Evolutionary conservation across 2,797 vertebrate genomes (phyloP), one percentile per base, ranked within the genome.

Genomic region (Bryconaethiops microstoma): DNA sequence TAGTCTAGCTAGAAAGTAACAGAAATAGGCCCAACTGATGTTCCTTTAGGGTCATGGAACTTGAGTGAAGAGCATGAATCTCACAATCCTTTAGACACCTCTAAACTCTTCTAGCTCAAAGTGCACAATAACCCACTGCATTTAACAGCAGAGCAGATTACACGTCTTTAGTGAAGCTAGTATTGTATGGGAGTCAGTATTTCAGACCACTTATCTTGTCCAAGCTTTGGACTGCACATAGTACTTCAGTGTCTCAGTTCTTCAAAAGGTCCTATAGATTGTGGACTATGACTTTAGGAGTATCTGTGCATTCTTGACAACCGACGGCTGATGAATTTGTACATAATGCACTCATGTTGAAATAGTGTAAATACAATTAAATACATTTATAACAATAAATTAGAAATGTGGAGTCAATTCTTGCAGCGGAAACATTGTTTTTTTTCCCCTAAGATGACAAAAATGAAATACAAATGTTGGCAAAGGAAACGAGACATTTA

Each of bases 341-440:
- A 90, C 73, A 90, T 88, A 88, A 79, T 82, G 70, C 76, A 81
- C 82, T 76, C 52, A 88, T 87, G 86, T 89, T 87, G 91, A 91
- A 89, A 92, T 90, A 89, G 88, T 94, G 93, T 93, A 94, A 84
- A 94, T 91, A 93, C 86, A 82, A 89, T 85, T 85, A 84, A 92
- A 89, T 94, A 89, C 93, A 93, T 94, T 95, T 95, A 94, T 94
- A 89, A 91, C 92, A 94, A 87, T 87, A 87, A 87, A 87, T 68
- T 1, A n/a, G 16, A n/a, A 55, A 7, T 16, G 19, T 19, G 16
- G 12, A 13, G 48, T 50, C 13, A 50, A 50, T 50, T 50, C 8
- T 13, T 50, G 9, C 10, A 12, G 2, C 48, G 13, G 12, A 50
- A 50, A 50, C 12, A 42, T 9, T 7, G 9, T 9, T 42, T 42